phyloP scores from a whole-genome alignment of 1,140 invertebrate species.

The Camponotus pennsylvanicus region DNA sequence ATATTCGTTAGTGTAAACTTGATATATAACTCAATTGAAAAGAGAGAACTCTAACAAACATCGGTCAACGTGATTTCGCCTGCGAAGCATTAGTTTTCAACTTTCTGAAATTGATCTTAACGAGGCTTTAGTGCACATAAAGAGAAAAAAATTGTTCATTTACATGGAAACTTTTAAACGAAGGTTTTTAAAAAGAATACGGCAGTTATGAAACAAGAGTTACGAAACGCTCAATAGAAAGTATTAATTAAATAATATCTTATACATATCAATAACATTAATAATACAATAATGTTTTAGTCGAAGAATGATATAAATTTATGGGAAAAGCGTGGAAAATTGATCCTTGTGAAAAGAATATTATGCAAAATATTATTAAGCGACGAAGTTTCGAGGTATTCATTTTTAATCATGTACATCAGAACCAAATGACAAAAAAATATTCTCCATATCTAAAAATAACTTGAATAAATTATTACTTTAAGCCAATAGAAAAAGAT shows the following conservation, averaged over 20 bases:
- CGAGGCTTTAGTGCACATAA: slow-evolving; percentile 27
- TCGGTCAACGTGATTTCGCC: slow-evolving; percentile 9
- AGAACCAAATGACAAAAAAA: background rate
- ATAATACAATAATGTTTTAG: background rate
- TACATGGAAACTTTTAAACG: slow-evolving; percentile 19
- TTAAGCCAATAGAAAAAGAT: too few species aligned
- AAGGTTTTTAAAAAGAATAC: slow-evolving; percentile 16
- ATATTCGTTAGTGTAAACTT: slow-evolving; percentile 26
- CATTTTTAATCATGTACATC: background rate
- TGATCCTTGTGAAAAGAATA: slow-evolving; percentile 1
- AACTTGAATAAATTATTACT: background rate
- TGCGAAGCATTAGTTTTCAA: slow-evolving; percentile 21
- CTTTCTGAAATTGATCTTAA: slow-evolving; percentile 26
- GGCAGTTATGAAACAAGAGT: background rate
- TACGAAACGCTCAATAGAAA: slow-evolving; percentile 22
- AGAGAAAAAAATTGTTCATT: slow-evolving; percentile 34
- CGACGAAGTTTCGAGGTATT: background rate
- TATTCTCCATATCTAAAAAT: background rate
- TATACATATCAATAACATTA: background rate
- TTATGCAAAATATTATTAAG: background rate
- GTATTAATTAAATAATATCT: slow-evolving; percentile 38
- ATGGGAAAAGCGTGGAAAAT: background rate
- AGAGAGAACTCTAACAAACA: slow-evolving; percentile 13
- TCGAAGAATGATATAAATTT: slow-evolving; percentile 5
- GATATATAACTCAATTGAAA: slow-evolving; percentile 6